These are phyloP conservation scores for Sebastes oblongus DNA, from an alignment of 2,797 vertebrate genomes.

Conservation along the genomic window DNA sequence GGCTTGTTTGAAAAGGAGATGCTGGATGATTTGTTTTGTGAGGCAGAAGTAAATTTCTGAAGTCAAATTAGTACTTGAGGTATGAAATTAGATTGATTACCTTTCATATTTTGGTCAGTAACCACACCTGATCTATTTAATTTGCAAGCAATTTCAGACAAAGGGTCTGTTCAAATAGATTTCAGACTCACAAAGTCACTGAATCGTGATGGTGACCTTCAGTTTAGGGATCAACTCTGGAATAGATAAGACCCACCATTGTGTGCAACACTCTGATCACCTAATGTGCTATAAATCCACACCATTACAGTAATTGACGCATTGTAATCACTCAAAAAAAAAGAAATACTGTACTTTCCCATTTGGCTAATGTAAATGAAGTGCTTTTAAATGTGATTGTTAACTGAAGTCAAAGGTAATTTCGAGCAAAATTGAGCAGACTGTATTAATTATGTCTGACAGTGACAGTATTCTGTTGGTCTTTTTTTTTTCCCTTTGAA, in stretches of 20 bases:
- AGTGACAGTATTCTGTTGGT: background rate
- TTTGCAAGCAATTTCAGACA: background rate
- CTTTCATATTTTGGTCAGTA: background rate
- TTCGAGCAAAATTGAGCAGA: background rate
- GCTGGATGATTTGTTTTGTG: background rate
- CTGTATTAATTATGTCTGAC: background rate
- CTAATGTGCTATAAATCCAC: slow-evolving; percentile 60
- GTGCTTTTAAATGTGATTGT: slow-evolving; percentile 44
- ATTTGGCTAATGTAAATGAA: slow-evolving; percentile 53
- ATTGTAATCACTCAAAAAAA: slow-evolving; percentile 50
- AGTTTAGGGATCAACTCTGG: slow-evolving; percentile 34
- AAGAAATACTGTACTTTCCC: slow-evolving; percentile 4
- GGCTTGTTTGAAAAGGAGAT: background rate
- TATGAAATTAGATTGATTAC: background rate
- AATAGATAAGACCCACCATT: slow-evolving; percentile 15
- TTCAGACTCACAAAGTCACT: background rate
- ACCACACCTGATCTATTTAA: slow-evolving; percentile 2
- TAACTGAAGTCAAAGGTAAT: slow-evolving; percentile 31
- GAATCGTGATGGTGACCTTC: slow-evolving; percentile 32
- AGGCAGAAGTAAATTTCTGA: background rate
- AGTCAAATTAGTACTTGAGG: background rate
- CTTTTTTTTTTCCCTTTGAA: background rate
- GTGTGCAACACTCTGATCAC: slow-evolving; percentile 47
- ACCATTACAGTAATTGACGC: slow-evolving; percentile 63
- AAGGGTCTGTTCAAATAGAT: background rate